phyloP scores from a whole-genome alignment of 2,888 invertebrate genomes.

The Athalia rosae region DNA sequence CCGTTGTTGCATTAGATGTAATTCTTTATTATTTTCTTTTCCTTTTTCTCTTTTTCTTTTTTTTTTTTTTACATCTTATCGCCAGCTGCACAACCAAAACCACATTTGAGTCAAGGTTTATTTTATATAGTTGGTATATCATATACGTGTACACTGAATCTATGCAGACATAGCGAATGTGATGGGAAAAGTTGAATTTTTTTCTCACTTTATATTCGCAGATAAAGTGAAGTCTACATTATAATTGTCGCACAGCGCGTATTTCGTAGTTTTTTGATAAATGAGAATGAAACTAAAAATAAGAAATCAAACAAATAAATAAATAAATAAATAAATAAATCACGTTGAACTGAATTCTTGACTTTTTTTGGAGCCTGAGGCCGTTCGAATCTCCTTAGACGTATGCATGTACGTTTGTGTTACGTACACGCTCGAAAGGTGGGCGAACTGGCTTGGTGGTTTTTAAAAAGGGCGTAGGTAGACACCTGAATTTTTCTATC shows the following conservation, averaged over 20 bases:
- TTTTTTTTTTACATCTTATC: conserved; percentile 25
- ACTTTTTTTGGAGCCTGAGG: not conserved
- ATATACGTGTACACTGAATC: too few relatives aligned
- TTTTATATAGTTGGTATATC: conserved; percentile 11
- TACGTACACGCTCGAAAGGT: not conserved
- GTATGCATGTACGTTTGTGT: conserved; percentile 5
- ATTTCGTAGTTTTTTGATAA: not conserved
- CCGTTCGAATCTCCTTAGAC: not conserved
- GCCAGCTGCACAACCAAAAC: conserved; percentile 18
- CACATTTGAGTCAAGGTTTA: conserved; percentile 32
- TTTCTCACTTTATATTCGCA: not conserved
- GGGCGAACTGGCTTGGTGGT: conserved; percentile 33
- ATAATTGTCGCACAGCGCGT: too few relatives aligned
- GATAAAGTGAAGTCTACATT: too few relatives aligned
- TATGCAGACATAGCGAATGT: too few relatives aligned
- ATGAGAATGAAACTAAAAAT: not conserved
- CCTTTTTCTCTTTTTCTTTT: too few relatives aligned
- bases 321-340: not conserved
- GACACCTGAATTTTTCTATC: conserved; percentile 35
- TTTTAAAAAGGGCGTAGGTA: conserved; percentile 17
- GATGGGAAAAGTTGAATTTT: too few relatives aligned
- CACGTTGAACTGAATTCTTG: conserved; percentile 7
- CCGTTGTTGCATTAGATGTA: not conserved
- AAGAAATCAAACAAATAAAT: not conserved
- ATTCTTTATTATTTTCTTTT: too few relatives aligned